phyloP scores from a whole-genome alignment of 1,140 invertebrate species.

The Steinernema khuongi region DNA sequence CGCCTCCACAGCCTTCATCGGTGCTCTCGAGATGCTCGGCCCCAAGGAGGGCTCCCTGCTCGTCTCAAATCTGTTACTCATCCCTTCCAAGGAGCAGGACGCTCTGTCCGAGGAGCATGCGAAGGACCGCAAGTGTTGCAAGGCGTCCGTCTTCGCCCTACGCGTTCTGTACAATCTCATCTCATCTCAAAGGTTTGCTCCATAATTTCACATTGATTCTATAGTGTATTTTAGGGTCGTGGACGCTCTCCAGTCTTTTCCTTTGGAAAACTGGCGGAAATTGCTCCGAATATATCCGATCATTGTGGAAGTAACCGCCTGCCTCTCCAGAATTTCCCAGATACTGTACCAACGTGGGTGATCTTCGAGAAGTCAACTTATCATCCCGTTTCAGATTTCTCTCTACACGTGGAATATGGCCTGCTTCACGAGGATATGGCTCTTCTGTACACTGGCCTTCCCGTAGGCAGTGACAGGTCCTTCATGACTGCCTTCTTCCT shows the following conservation, averaged over 20 bases:
- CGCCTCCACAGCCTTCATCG: not conserved
- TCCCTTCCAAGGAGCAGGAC: not conserved
- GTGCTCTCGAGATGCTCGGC: not conserved
- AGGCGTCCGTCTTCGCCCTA: not conserved
- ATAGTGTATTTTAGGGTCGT: not conserved
- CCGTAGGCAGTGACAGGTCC: not conserved
- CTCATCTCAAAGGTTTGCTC: not conserved
- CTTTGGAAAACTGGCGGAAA: not conserved
- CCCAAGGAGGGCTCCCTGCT: not conserved
- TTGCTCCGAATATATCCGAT: not conserved
- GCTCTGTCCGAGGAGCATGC: not conserved
- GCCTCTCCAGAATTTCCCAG: not conserved
- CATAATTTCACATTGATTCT: not conserved
- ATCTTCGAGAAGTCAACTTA: not conserved
- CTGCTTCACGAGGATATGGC: not conserved
- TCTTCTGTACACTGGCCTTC: not conserved
- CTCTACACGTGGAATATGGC: not conserved
- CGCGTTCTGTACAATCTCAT: not conserved
- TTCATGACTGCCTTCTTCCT: not conserved
- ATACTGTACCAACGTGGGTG: not conserved
- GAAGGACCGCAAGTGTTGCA: not conserved
- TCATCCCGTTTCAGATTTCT: not conserved
- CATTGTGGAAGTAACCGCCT: not conserved
- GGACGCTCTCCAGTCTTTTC: not conserved
- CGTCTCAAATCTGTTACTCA: not conserved